Conservation (phyloP, 2,113 vertebrate species). For the Leptobrachium leishanense region DNA sequence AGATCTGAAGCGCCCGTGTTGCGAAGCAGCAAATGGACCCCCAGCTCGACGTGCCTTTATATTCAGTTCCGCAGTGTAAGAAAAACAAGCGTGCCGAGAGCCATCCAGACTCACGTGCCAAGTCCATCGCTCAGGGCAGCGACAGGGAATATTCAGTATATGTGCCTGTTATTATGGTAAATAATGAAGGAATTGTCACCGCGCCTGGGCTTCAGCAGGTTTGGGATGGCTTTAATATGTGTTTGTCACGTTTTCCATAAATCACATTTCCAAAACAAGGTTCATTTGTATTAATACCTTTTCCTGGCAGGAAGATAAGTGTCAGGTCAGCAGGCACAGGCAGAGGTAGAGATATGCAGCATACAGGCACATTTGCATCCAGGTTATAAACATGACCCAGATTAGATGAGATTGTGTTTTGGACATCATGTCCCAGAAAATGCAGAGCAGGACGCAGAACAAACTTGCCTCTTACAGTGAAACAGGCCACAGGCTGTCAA, state of each 20-base stretch:
- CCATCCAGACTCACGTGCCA: too few relatives aligned
- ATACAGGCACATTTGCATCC: neutral
- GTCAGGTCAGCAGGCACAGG: neutral
- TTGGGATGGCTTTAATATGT: too few relatives aligned
- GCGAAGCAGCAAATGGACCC: neutral
- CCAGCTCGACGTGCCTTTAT: too few relatives aligned
- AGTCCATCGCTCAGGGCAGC: too few relatives aligned
- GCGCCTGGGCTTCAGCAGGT: too few relatives aligned
- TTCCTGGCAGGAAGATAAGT: neutral
- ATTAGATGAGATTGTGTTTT: constrained; percentile 7
- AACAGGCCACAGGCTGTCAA: neutral
- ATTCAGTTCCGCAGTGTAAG: too few relatives aligned
- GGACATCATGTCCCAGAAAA: constrained; percentile 4
- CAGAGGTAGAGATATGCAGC: neutral
- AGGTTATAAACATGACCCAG: constrained; percentile 17
- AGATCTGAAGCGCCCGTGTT: constrained; percentile 5
- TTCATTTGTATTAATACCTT: neutral
- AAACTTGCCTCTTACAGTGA: neutral
- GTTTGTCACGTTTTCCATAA: neutral
- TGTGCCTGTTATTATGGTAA: neutral
- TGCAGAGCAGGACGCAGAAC: neutral
- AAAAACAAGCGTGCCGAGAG: too few relatives aligned
- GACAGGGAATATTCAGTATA: too few relatives aligned
- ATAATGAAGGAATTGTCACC: neutral
- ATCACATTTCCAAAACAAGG: neutral